Evolutionary conservation across 2,797 vertebrate species (phyloP), one percentile per base, ranked within the genome.

Genomic region (Myripristis jacobus): DNA sequence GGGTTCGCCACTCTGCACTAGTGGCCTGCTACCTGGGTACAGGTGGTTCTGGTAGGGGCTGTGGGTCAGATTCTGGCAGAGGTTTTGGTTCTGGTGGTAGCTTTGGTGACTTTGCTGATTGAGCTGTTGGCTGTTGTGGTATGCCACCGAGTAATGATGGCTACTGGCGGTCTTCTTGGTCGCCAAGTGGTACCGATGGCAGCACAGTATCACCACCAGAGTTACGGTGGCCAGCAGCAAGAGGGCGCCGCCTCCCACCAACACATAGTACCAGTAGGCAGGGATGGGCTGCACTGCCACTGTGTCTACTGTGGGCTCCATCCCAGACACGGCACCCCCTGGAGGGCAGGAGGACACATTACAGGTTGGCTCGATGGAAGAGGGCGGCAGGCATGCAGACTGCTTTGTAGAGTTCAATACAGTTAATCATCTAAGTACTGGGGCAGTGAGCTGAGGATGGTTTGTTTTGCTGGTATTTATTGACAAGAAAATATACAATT

Each of bases 231-330:
- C 94, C 95, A 99, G 95, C 90, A 98, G 96, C 94, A 98, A 92
- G 92, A 97, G 91, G 85, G 95, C 96, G 71, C 95, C 97, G 80
- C 95, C 96, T 91, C 97, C 96, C 78, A 96, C 97, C 95, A 99
- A 95, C 92, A 97, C 94, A 96, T 98, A 99, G 97, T 97, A 98
- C 98, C 97, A 98, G 96, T 95, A 97, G 95, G 95, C 93, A 87
- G 96, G 96, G 91, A 98, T 93, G 81, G 96, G 96, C 93, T 96
- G 96, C 94, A 95, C 94, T 92, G 95, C 96, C 95, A 98, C 96
- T 75, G 94, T 91, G 95, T 96, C 95, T 96, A 98, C 96, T 92
- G 98, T 98, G 95, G 98, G 98, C 93, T 97, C 95, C 93, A 95
- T 95, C 93, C 96, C 96, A 93, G 94, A 96, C 88, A 96, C 94